phyloP scores from a whole-genome alignment of 1,140 invertebrate genomes.

The Zaprionus gabonicus region DNA sequence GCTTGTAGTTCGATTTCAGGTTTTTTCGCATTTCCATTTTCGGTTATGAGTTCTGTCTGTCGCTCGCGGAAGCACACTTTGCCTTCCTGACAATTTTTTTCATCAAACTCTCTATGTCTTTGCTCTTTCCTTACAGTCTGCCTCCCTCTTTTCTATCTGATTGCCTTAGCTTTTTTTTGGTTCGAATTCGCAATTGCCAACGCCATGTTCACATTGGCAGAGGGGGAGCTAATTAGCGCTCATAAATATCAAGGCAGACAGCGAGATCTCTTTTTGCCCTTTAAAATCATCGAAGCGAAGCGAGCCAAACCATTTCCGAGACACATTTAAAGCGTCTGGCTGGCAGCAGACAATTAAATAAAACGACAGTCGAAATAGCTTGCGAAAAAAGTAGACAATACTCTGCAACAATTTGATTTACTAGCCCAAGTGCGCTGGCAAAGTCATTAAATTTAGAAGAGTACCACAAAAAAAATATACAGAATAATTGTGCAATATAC shows the following conservation, averaged over 20 bases:
- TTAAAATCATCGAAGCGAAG: conserved; percentile 3
- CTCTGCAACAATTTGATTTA: conserved; percentile 74
- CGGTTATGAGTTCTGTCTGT: conserved; percentile 30
- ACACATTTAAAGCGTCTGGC: conserved; percentile 39
- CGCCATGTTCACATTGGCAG: background rate
- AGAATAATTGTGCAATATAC: conserved; percentile 73
- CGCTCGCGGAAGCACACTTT: conserved; percentile 42
- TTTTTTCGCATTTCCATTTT: conserved; percentile 3
- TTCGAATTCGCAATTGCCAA: conserved; percentile 30
- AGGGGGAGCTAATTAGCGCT: conserved; percentile 32
- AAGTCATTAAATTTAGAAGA: conserved; percentile 76
- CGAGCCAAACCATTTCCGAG: conserved; percentile 48
- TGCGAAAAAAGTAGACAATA: conserved; percentile 8
- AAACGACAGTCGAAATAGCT: conserved; percentile 42
- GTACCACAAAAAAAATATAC: conserved; percentile 51
- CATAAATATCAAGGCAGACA: conserved; percentile 26
- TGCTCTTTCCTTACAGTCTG: background rate
- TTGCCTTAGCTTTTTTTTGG: conserved; percentile 30
- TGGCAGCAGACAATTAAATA: conserved; percentile 67
- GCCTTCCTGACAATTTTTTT: conserved; percentile 10
- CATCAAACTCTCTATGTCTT: too few relatives aligned
- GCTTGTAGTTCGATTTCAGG: conserved; percentile 32
- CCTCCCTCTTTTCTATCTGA: background rate
- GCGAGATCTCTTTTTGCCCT: conserved; percentile 14
- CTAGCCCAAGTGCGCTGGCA: conserved; percentile 50